Evolutionary conservation across 2,888 invertebrate species (phyloP).

Genomic region (Esperia sulphurella): DNA sequence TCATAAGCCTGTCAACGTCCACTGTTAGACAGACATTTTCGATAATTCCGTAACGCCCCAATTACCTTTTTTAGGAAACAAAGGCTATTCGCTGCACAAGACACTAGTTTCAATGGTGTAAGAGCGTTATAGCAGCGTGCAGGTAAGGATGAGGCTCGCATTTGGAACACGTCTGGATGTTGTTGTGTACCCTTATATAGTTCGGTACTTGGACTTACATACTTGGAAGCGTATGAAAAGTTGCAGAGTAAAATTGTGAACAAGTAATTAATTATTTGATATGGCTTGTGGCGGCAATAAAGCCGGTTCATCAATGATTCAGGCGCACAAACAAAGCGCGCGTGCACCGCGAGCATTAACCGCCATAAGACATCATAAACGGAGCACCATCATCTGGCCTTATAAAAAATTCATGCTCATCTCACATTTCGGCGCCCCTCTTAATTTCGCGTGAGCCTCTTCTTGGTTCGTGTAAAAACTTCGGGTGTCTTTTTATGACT

Average conservation of each 20-base stretch:
- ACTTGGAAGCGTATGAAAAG: background rate
- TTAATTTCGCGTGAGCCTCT: conserved; percentile 78
- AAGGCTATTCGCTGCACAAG: too few relatives aligned
- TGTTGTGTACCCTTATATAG: background rate
- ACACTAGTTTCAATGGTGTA: too few relatives aligned
- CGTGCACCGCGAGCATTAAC: conserved; percentile 72
- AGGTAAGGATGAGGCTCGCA: too few relatives aligned
- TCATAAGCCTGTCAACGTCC: too few relatives aligned
- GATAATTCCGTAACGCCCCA: too few relatives aligned
- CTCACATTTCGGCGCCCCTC: conserved; percentile 79
- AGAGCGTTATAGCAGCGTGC: too few relatives aligned
- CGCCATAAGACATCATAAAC: conserved; percentile 78
- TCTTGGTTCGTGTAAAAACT: conserved; percentile 78
- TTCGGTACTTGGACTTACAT: background rate
- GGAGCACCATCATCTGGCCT: conserved; percentile 76
- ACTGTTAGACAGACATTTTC: too few relatives aligned
- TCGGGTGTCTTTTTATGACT: conserved; percentile 80
- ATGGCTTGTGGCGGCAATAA: conserved; percentile 62
- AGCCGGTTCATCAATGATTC: conserved; percentile 72
- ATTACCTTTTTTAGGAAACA: too few relatives aligned
- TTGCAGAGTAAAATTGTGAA: background rate
- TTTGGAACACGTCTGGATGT: too few relatives aligned
- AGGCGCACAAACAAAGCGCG: conserved; percentile 62
- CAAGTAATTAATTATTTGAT: conserved; percentile 66
- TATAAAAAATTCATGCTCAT: conserved; percentile 80